These are phyloP conservation scores for Meda fulgida DNA, from an alignment of 2,797 vertebrate species.

Conservation along the genomic window DNA sequence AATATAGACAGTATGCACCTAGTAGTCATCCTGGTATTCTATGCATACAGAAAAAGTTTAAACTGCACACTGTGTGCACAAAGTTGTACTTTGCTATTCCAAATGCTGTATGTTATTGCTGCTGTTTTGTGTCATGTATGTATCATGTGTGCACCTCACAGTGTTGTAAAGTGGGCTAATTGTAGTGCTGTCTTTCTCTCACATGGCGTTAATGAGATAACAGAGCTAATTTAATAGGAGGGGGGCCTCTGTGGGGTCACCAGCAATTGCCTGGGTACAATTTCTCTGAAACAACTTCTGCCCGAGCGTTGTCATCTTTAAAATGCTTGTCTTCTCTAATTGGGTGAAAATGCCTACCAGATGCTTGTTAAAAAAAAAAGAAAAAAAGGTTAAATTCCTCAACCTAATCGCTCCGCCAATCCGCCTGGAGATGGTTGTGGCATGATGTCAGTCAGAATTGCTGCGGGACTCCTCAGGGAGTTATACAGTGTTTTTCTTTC, in stretches of 20 bases:
- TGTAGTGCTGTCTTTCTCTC: conserved; percentile 33
- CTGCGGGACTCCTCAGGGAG: neutral
- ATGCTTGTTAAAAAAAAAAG: conserved; percentile 83
- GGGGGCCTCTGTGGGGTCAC: conserved; percentile 71
- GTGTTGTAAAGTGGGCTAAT: neutral
- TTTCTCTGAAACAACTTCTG: conserved; percentile 81
- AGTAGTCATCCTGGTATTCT: neutral
- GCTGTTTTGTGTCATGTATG: neutral
- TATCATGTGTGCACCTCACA: conserved; percentile 7
- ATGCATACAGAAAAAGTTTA: neutral
- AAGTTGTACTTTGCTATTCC: neutral
- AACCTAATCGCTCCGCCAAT: conserved; percentile 78
- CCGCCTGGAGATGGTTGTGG: conserved; percentile 72
- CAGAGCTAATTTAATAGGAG: conserved; percentile 30
- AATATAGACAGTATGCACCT: too few relatives aligned
- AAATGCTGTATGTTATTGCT: neutral
- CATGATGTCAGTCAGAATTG: conserved; percentile 74
- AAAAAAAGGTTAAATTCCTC: conserved; percentile 71
- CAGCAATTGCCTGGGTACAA: conserved; percentile 79
- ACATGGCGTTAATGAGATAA: conserved; percentile 26
- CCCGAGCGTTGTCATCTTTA: conserved; percentile 81
- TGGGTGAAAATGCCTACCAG: conserved; percentile 85
- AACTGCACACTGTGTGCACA: neutral
- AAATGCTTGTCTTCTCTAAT: conserved; percentile 83
- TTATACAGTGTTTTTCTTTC: neutral